Evolutionary conservation across 53 echinoderm and acorn worm species (phyloP), one percentile per base, ranked within the genome.

Genomic region (Crossaster papposus): DNA sequence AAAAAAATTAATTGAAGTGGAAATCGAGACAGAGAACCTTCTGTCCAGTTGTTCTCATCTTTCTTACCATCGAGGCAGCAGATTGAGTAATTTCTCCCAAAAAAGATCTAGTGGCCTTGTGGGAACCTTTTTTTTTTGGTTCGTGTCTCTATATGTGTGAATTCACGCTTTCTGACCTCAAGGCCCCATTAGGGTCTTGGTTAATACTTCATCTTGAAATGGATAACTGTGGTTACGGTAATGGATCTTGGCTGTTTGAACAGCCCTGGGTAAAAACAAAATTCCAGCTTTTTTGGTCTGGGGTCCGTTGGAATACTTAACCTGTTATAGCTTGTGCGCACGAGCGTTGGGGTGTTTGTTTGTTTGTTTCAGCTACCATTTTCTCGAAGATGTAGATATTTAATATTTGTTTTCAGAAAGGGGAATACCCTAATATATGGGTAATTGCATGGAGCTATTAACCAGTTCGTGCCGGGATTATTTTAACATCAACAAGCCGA

Each of bases 1-100:
- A 71, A 84, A 50, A 71, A 84, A 70, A 72, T 70, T 51, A 71
- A 44, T 70, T 84, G 72, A 30, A 72, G 72, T 30, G 51, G 82
- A 65, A 82, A 65, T n/a, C 65, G 35, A 82, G 82, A 36, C n/a
- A 20, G 13, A 5, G 37, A 35, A 37, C 62, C 68, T 28, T 36
- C 38, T 65, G 82, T 65, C 82, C 23, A 58, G 80, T 30, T 30
- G 68, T 36, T 62, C 82, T 82, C 53, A 26, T 24, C 65, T 64
- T 36, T 64, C 82, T 37, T 78, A 3, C 28, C 28, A n/a, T 1
- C 24, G 28, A 3, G 5, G 11, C 20, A 28, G n/a, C 28, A 20
- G 36, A 1, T 12, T 35, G 75, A 74, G 75, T 36, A 36, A 74
- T 14, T 14, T 17, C 36, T 31, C 31, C n/a, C 35, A 10, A n/a